phyloP scores from a whole-genome alignment of 2,797 vertebrate genomes.

The Atherinosoma microstoma region DNA sequence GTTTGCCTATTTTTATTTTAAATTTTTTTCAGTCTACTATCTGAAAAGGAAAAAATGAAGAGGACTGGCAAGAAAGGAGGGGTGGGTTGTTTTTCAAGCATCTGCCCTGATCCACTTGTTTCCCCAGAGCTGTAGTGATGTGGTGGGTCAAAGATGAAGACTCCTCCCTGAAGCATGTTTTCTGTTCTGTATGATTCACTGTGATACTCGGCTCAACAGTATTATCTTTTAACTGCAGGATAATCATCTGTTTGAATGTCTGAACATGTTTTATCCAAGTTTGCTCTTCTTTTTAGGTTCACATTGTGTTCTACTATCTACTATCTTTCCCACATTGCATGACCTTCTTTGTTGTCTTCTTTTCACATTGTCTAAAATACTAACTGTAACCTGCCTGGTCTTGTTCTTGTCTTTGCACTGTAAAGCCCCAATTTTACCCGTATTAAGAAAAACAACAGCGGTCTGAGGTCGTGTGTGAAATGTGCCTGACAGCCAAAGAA shows the following conservation, averaged over 20 bases:
- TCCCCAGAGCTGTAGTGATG: constrained; percentile 48
- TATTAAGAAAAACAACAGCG: constrained; percentile 51
- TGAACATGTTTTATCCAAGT: constrained; percentile 2
- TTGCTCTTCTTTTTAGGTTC: not conserved
- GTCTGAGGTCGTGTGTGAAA: constrained; percentile 63
- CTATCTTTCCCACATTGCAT: not conserved
- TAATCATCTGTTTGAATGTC: not conserved
- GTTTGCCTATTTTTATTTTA: constrained; percentile 31
- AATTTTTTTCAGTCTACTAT: constrained; percentile 26
- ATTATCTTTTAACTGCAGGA: not conserved
- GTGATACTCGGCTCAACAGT: constrained; percentile 4
- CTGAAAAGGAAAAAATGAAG: constrained; percentile 36
- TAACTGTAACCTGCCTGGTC: constrained; percentile 35
- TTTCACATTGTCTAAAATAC: not conserved
- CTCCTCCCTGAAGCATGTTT: constrained; percentile 28
- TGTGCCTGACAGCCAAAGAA: constrained; percentile 70
- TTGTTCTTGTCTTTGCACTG: constrained; percentile 41
- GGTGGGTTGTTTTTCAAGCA: constrained; percentile 64
- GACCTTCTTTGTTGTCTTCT: not conserved
- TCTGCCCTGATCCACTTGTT: constrained; percentile 62
- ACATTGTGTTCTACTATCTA: not conserved
- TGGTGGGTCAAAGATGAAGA: constrained; percentile 47
- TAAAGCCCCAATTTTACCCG: constrained; percentile 49
- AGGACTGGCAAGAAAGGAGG: constrained; percentile 42
- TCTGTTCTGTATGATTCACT: constrained; percentile 40